Conservation (phyloP, 2,113 vertebrate genomes). For the Marmota monax region DNA sequence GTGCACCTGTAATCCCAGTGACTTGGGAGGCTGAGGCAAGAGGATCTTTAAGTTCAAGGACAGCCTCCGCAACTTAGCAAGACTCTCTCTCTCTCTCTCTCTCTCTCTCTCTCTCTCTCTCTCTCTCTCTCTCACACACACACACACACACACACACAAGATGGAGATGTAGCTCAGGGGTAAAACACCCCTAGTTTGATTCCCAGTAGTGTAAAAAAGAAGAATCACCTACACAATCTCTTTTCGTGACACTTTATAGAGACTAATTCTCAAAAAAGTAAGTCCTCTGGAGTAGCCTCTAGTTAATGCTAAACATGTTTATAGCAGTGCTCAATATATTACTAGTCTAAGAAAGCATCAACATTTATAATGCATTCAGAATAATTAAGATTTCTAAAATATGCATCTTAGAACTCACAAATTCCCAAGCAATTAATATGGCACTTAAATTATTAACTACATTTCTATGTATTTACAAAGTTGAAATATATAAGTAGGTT, state of each 20-base stretch:
- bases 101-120: too few species aligned
- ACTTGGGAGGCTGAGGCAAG: too few species aligned
- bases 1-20: too few species aligned
- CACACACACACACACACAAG: too few species aligned
- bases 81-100: too few species aligned
- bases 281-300: background rate
- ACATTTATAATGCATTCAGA: background rate
- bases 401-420: background rate
- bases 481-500: background rate
- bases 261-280: background rate
- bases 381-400: background rate
- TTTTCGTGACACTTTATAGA: background rate
- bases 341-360: background rate
- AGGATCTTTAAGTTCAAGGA: too few species aligned
- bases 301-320: background rate
- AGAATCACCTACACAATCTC: background rate
- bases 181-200: too few species aligned
- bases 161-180: too few species aligned
- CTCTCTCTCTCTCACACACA: too few species aligned
- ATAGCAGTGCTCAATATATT: background rate
- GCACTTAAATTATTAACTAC: background rate
- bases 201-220: too few species aligned
- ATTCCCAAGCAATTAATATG: background rate
- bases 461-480: background rate
- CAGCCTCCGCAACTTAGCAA: too few species aligned